Percentiles rank a stretch among this genome's conserved stretches.
phyloP scores from a whole-genome alignment of 2,113 vertebrate genomes.

The Rattus rattus region DNA sequence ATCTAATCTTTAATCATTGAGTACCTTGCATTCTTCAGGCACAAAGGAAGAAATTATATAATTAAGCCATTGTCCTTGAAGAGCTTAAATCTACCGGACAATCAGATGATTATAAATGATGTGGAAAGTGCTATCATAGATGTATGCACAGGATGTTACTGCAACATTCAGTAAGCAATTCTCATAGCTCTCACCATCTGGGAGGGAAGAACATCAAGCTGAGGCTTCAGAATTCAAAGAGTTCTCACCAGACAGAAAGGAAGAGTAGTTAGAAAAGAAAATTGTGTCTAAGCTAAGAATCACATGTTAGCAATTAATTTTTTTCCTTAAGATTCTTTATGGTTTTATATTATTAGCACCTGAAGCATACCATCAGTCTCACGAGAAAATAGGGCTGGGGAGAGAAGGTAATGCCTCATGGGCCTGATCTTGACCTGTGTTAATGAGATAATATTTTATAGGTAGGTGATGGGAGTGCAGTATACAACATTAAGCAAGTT shows the following conservation, averaged over 20 bases:
- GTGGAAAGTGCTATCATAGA: background rate
- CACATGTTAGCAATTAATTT: background rate
- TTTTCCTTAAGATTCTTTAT: background rate
- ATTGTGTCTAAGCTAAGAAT: background rate
- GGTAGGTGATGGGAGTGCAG: background rate
- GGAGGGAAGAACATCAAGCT: background rate
- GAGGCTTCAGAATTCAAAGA: background rate
- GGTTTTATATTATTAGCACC: background rate
- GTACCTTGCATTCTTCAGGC: slow-evolving; percentile 15
- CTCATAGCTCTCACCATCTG: background rate
- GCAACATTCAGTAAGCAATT: background rate
- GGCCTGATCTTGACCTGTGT: background rate
- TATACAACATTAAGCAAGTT: background rate
- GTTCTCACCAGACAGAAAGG: background rate
- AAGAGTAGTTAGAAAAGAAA: background rate
- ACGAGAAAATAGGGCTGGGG: background rate
- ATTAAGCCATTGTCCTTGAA: slow-evolving; percentile 55
- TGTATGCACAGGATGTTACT: background rate
- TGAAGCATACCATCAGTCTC: background rate
- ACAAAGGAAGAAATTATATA: slow-evolving; percentile 35
- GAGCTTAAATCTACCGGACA: slow-evolving; percentile 37
- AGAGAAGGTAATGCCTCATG: background rate
- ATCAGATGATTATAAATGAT: slow-evolving; percentile 59
- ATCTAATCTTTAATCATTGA: slow-evolving; percentile 37
- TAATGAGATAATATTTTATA: slow-evolving; percentile 7